Base-by-base conservation (phyloP, 2,113 vertebrate genomes). In the Rutilus rutilus region DNA sequence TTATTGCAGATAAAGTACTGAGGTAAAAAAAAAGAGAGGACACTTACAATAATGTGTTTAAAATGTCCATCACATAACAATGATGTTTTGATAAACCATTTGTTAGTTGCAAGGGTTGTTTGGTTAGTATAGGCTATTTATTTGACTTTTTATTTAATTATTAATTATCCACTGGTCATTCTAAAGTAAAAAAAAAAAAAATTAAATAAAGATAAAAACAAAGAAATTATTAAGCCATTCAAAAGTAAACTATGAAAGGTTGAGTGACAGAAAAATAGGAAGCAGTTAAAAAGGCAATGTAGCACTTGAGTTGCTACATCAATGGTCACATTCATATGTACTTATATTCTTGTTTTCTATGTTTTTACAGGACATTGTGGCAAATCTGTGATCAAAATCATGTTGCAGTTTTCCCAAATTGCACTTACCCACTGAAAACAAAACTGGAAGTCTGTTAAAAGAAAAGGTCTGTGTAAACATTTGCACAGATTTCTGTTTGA, bases 401-500 rank as follows among this genome's bases (percentile, higher is more conserved):
- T 76, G 60, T 77, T 82, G 62, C 27, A 64, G 45, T 82, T 52
- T 67, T 69, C 62, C 42, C 2, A 85, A 76, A 76, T 77, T 84
- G 30, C 54, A 11, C 25, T 50, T 59, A 76, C 17, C 57, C 9
- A 3, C 36, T 78, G 30, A 54, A 42, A 71, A 79, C 76, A 79
- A 73, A 79, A 85, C 65, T 78, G 77, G 75, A 85, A 79, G 75
- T 57, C 57, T 78, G 21, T 27, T 30, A 80, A 80, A 86, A 81
- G 85, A 14, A 78, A 78, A 71, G 50, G 6, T 23, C 85, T 81
- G 52, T 52, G 85, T 86, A 25, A 60, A 74, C 69, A 81, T 79
- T 74, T 86, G 39, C n/a, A 45, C 60, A 57, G 69, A 47, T 86
- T 60, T 80, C 78, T 86, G 65, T 81, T 81, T 86, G 50, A 86